Base-by-base conservation (phyloP, 2,113 vertebrate genomes). In the Nematolebias whitei region DNA sequence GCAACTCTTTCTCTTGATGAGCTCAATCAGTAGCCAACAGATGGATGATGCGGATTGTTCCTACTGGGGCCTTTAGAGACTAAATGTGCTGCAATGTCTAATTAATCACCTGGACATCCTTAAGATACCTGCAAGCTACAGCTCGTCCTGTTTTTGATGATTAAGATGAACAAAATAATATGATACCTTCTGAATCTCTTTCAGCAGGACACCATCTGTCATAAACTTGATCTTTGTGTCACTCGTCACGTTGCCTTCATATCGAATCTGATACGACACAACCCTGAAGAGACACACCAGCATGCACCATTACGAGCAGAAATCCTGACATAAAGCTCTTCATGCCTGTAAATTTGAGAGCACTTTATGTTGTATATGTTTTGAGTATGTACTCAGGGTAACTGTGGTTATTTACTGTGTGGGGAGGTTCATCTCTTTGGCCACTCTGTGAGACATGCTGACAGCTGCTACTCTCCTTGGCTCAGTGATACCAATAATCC, bases 201-300 rank as follows among this genome's bases (percentile, higher is more conserved):
- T 98, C 63, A 99, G 90, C 56, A 99, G 78, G 45, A 99, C 96
- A 0, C 98, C 97, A 0, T 99, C 97, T 0, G 98, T 99, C 97
- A 99, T 97, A 89, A 99, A 99, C 88, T 99, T 99, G 82, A 99
- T 95, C 63, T 91, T 95, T 0, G 98, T 99, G 24, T 98, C 94
- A 0, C 91, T 84, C 0, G 96, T 95, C 51, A 96, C 93, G 0
- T 98, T 99, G 23, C 98, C 97, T 63, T 99, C 96, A 0, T 96
- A 98, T 2, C 98, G 95, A 79, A 99, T 99, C 70, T 99, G 97
- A 61, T 99, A 99, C 0, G 98, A 99, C 86, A 99, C 94, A 12
- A 94, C 91, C 43, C 98, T 99, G 68, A 0, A 75, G 20, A 79
- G 22, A 85, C 7, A 54, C 6, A 72, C 2, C 82, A 16, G 78